These are phyloP conservation scores for Bhutanitis thaidina DNA, from an alignment of 2,888 invertebrate genomes.

Conservation along the genomic window DNA sequence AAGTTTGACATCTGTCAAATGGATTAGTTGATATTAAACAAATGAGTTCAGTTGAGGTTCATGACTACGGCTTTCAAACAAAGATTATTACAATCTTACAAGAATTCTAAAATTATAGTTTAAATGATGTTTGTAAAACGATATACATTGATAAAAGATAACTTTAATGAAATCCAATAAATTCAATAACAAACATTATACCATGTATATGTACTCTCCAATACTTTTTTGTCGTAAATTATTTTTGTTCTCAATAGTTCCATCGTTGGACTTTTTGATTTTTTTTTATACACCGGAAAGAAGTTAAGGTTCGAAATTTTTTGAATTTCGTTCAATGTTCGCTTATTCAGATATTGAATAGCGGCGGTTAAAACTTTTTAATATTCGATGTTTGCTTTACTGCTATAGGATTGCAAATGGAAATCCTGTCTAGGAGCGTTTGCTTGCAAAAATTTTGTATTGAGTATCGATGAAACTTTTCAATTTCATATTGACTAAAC, in stretches of 20 bases:
- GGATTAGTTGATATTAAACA: conserved; percentile 12
- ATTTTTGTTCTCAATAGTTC: neutral
- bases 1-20: conserved; percentile 14
- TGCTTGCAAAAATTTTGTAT: conserved; percentile 17
- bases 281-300: neutral
- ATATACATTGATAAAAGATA: too few species aligned
- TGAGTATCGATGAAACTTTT: conserved; percentile 9
- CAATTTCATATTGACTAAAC: conserved; percentile 10
- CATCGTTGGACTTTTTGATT: neutral
- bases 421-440: conserved; percentile 15
- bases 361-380: conserved; percentile 9
- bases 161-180: too few species aligned
- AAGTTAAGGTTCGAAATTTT: conserved; percentile 10
- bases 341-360: conserved; percentile 12
- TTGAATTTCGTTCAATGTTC: conserved; percentile 1
- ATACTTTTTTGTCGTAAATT: too few species aligned
- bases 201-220: too few species aligned
- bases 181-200: too few species aligned
- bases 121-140: too few species aligned
- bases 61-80: neutral
- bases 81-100: neutral
- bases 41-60: conserved; percentile 1
- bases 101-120: neutral
- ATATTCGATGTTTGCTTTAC: conserved; percentile 12
- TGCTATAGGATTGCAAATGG: conserved; percentile 12